Base-by-base conservation (phyloP, 2,113 vertebrate species). In the Murina feae region DNA sequence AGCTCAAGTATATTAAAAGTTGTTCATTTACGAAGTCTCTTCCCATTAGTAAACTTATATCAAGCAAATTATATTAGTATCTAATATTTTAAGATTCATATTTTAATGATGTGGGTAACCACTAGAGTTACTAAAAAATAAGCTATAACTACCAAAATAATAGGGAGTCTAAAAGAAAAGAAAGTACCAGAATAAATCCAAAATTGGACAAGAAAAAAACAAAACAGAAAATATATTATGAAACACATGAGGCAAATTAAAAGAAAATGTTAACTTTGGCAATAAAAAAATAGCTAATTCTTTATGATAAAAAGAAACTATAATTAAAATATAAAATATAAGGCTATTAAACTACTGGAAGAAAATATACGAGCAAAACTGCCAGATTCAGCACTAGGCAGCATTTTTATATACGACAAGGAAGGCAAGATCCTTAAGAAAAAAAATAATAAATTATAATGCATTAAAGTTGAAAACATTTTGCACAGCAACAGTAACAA, bases 331-430 rank as follows among this genome's bases (percentile, higher is more conserved):
- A 1, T 18, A 74, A 91, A 76, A 58, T 16, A 66, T 47, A 78
- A 76, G 89, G 58, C 21, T 82, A 37, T 25, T 69, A 75, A 69
- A 89, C 10, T 30, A 68, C 21, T 42, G 55, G 23, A 42, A 94
- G n/a, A 68, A 63, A 66, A 79, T 4, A 20, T 6, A 9, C 28
- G 28, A 60, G 3, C 74, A 47, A 72, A 39, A 42, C 5, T 86
- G 12, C 25, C 30, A 6, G 9, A 82, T 9, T 2, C n/a, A 58
- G 1, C 0, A 1, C 1, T 49, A 82, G 2, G 9, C 30, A 23
- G 53, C 2, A 6, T 71, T 93, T 8, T 82, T 55, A 81, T 1
- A 58, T 25, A 51, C 11, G 16, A 23, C 13, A 65, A 20, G 6
- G 6, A 63, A 68, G 90, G 28, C 1, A 79, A n/a, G 23, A 60